phyloP scores from a whole-genome alignment of 1,140 invertebrate genomes.

The Drosophila grimshawi region DNA sequence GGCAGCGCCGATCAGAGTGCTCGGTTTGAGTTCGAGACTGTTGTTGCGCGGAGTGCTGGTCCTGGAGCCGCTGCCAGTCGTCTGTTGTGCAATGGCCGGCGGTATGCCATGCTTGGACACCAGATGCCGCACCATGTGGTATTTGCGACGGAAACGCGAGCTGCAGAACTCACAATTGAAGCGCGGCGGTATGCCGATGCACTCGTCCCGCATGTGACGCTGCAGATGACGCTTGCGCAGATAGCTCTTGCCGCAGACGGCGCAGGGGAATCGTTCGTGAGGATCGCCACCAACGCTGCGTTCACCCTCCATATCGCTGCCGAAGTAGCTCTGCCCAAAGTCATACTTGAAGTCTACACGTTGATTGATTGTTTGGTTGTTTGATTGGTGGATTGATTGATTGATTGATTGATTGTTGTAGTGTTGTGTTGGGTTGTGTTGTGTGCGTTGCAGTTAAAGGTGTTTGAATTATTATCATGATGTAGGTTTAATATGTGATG shows the following conservation, averaged over 20 bases:
- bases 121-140: constrained; percentile 87
- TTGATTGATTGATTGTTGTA: constrained; percentile 18
- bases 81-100: constrained; percentile 74
- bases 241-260: constrained; percentile 88
- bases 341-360: constrained; percentile 60
- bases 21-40: constrained; percentile 37
- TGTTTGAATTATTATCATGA: constrained; percentile 23
- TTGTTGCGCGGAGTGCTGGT: constrained; percentile 35
- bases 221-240: constrained; percentile 88
- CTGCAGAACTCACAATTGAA: constrained; percentile 88
- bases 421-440: constrained; percentile 24
- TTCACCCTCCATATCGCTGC: constrained; percentile 48
- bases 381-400: not conserved
- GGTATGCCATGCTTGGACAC: constrained; percentile 85
- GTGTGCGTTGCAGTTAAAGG: constrained; percentile 33
- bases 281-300: constrained; percentile 25
- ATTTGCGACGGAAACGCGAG: constrained; percentile 87
- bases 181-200: constrained; percentile 88
- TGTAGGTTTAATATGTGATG: constrained; percentile 40
- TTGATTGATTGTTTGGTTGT: constrained; percentile 16
- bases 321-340: constrained; percentile 65
- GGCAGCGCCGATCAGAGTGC: not conserved
- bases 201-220: constrained; percentile 88
- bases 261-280: constrained; percentile 86
- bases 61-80: constrained; percentile 68